phyloP scores from a whole-genome alignment of 2,888 invertebrate species.

The Muschampia plurimacula region DNA sequence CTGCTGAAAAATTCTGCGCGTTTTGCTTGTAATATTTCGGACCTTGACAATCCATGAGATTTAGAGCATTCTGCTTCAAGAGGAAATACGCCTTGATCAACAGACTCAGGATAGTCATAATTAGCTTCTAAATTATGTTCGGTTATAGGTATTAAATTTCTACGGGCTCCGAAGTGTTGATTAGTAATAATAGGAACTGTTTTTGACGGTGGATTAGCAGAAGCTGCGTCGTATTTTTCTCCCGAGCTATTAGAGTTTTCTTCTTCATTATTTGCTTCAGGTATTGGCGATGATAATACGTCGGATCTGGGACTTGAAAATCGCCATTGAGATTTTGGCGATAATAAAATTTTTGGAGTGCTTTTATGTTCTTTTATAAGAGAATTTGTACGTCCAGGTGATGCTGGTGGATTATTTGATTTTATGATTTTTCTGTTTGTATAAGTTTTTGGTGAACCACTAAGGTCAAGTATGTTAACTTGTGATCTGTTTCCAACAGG shows the following conservation, averaged over 20 bases:
- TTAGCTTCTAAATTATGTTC: conserved; percentile 67
- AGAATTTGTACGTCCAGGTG: conserved; percentile 83
- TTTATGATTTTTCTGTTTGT: conserved; percentile 87
- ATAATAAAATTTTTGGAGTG: conserved; percentile 88
- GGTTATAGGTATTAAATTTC: conserved; percentile 76
- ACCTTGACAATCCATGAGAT: conserved; percentile 68
- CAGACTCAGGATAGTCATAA: conserved; percentile 57
- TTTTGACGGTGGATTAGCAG: conserved; percentile 68
- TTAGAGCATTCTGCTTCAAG: conserved; percentile 70
- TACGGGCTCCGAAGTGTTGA: conserved; percentile 79
- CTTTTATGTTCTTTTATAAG: conserved; percentile 82
- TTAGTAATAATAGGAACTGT: conserved; percentile 79
- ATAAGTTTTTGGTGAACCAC: conserved; percentile 90
- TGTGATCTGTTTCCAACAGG: conserved; percentile 73
- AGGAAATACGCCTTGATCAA: conserved; percentile 79
- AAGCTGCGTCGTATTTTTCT: conserved; percentile 78
- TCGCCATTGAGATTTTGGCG: conserved; percentile 90
- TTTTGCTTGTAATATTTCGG: conserved; percentile 86
- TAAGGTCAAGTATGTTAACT: conserved; percentile 89
- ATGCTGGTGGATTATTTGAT: conserved; percentile 77
- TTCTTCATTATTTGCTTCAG: conserved; percentile 93
- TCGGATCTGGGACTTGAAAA: conserved; percentile 92
- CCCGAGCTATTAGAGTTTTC: conserved; percentile 88
- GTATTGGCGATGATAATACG: conserved; percentile 94
- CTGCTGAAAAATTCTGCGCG: conserved; percentile 86